phyloP scores from a whole-genome alignment of 2,797 vertebrate species.

The Tympanoctomys barrerae region DNA sequence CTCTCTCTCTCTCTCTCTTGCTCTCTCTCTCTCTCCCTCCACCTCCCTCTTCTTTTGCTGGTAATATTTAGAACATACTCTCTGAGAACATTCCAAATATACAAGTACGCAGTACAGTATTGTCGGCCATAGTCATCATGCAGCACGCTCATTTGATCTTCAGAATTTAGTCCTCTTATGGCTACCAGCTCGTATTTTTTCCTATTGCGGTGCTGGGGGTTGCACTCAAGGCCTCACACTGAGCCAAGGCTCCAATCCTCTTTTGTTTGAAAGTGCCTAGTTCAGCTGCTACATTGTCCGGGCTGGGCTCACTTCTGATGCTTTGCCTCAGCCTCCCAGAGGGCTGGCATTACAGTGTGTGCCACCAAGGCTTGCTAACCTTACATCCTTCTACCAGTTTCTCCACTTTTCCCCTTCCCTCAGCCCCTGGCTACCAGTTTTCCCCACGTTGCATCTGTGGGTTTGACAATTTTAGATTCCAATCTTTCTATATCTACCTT shows the following conservation, averaged over 20 bases:
- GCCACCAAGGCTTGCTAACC: not conserved
- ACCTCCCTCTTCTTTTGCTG: not conserved
- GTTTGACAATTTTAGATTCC: not conserved
- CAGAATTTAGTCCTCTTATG: not conserved
- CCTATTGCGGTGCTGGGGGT: not conserved
- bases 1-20: rapidly evolving
- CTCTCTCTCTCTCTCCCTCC: not conserved
- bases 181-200: not conserved
- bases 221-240: not conserved
- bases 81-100: not conserved
- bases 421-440: not conserved
- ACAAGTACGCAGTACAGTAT: not conserved
- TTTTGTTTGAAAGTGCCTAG: not conserved
- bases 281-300: not conserved
- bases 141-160: not conserved
- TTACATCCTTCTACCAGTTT: not conserved
- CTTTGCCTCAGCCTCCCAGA: not conserved
- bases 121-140: not conserved
- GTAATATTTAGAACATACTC: not conserved
- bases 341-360: not conserved
- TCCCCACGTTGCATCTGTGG: not conserved
- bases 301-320: not conserved
- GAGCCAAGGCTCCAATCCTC: not conserved
- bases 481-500: not conserved
- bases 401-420: not conserved